Evolutionary conservation across 2,797 vertebrate genomes (phyloP).

Genomic region (Rachycentron canadum): DNA sequence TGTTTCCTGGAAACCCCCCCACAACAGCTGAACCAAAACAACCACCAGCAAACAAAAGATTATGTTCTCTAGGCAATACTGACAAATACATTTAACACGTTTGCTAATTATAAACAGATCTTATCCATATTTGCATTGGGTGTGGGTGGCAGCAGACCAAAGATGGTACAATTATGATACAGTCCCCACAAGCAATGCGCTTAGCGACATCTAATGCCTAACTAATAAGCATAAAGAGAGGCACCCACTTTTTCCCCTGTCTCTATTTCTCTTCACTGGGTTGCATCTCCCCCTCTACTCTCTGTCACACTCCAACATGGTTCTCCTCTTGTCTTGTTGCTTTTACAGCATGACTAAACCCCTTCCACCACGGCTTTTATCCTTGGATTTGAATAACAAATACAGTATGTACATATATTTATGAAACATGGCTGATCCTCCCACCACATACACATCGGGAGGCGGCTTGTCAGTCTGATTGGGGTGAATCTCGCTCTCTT

Average conservation of each 20-base stretch:
- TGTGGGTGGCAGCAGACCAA: conserved; percentile 75
- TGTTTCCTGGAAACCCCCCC: conserved; percentile 46
- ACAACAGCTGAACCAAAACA: conserved; percentile 60
- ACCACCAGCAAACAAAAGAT: conserved; percentile 64
- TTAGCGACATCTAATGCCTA: conserved; percentile 74
- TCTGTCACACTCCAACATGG: conserved; percentile 63
- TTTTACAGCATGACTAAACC: conserved; percentile 80
- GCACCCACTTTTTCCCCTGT: conserved; percentile 52
- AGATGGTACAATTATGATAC: conserved; percentile 72
- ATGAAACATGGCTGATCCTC: conserved; percentile 75
- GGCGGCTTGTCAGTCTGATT: conserved; percentile 52
- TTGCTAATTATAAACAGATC: conserved; percentile 79
- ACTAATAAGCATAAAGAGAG: conserved; percentile 74
- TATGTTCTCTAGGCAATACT: conserved; percentile 65
- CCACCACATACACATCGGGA: conserved; percentile 63
- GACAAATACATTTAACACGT: conserved; percentile 77
- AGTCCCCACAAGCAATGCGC: conserved; percentile 72
- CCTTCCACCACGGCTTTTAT: conserved; percentile 72
- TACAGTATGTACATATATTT: conserved; percentile 78
- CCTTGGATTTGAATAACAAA: conserved; percentile 79
- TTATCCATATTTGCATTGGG: conserved; percentile 73
- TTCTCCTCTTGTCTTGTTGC: conserved; percentile 67
- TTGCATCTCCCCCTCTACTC: conserved; percentile 46
- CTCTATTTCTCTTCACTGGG: conserved; percentile 48
- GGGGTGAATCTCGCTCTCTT: conserved; percentile 43